A percentile compares a stretch with the other conserved stretches of the same genome.
These are phyloP conservation scores for Porites cylindrica DNA, from an alignment of 92 coral and sea anemone species.

Conservation along the genomic window DNA sequence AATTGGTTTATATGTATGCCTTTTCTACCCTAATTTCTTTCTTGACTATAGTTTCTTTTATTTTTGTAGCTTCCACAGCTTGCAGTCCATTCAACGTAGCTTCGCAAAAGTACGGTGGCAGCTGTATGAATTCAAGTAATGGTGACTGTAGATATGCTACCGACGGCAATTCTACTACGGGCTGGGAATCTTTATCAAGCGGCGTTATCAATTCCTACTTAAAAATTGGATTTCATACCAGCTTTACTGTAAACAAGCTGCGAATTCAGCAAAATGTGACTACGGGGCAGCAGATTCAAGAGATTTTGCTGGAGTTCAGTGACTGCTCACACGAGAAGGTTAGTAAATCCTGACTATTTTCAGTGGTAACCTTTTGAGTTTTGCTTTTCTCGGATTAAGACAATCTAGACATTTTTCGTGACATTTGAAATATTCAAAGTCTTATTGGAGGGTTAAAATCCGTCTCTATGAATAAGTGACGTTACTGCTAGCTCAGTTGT, in stretches of 20 bases:
- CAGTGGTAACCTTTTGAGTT: neutral
- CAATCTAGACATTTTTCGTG: too few relatives aligned
- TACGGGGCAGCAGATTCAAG: slow-evolving; percentile 53
- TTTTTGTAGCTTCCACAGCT: slow-evolving; percentile 34
- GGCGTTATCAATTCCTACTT: slow-evolving; percentile 59
- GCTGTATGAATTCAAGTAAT: slow-evolving; percentile 31
- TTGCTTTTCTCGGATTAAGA: too few relatives aligned
- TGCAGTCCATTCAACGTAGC: slow-evolving; percentile 59
- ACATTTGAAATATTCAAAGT: too few relatives aligned
- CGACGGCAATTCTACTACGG: slow-evolving; percentile 45
- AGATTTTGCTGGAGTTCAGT: slow-evolving; percentile 65
- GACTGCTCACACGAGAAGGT: slow-evolving; percentile 70
- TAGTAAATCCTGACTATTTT: neutral
- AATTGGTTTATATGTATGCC: too few relatives aligned
- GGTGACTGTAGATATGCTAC: slow-evolving; percentile 53
- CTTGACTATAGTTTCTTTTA: neutral
- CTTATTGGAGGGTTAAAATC: too few relatives aligned
- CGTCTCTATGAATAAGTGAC: too few relatives aligned
- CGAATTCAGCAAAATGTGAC: slow-evolving; percentile 53
- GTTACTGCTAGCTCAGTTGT: too few relatives aligned
- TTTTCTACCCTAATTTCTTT: too few relatives aligned
- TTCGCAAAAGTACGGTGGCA: slow-evolving; percentile 42
- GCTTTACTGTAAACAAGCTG: slow-evolving; percentile 58
- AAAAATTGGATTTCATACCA: slow-evolving; percentile 58
- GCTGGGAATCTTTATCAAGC: slow-evolving; percentile 48